These are phyloP conservation scores for Rhizomys pruinosus DNA, from an alignment of 2,113 vertebrate species.

Conservation along the genomic window DNA sequence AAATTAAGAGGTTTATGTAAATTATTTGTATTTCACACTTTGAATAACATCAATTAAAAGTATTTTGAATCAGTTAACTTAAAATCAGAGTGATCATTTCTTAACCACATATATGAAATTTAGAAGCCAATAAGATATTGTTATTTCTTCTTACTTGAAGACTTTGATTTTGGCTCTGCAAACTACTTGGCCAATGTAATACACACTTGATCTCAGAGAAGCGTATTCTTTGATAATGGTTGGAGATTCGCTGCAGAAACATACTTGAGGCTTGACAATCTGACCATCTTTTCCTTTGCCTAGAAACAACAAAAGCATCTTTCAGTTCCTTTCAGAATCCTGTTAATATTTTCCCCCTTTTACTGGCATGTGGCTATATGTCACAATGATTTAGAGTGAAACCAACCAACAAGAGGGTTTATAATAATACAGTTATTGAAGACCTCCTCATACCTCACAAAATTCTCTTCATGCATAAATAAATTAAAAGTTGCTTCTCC, in stretches of 20 bases:
- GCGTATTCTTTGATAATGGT: background rate
- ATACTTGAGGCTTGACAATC: background rate
- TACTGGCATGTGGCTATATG: background rate
- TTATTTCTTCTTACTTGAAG: background rate
- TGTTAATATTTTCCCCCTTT: background rate
- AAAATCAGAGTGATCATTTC: background rate
- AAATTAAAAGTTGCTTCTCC: constrained; percentile 30
- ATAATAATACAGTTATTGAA: background rate
- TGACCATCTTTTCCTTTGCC: background rate
- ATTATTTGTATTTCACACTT: background rate
- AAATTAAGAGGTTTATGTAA: constrained; percentile 43
- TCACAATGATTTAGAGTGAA: constrained; percentile 5
- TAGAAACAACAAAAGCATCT: background rate
- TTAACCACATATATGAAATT: background rate
- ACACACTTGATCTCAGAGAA: background rate
- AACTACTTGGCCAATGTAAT: background rate
- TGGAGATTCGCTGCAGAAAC: background rate
- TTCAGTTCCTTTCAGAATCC: background rate
- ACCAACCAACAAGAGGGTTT: background rate
- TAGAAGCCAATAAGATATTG: background rate
- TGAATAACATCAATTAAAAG: constrained; percentile 9
- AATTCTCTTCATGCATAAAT: background rate
- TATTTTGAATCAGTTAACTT: background rate
- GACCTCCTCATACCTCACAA: background rate
- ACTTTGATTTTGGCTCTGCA: background rate